Conservation (phyloP, 2,113 vertebrate species). For the Elaphurus davidianus region DNA sequence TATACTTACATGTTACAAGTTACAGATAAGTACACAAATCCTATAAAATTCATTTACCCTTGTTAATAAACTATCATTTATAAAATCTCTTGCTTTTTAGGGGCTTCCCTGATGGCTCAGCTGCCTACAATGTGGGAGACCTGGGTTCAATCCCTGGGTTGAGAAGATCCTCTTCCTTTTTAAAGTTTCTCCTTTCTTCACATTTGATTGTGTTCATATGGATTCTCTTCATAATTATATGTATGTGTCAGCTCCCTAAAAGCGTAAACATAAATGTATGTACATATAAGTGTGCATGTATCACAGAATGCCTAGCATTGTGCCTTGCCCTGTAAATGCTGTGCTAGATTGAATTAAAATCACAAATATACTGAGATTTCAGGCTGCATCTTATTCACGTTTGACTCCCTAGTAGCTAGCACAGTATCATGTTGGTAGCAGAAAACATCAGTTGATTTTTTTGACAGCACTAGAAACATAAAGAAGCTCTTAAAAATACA, state of each 20-base stretch:
- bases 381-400: not conserved
- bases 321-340: not conserved
- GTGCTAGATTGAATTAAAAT: not conserved
- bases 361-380: not conserved
- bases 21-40: not conserved
- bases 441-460: not conserved
- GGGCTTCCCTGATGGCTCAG: not conserved
- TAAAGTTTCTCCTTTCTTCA: not conserved
- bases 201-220: not conserved
- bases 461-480: not conserved
- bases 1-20: not conserved
- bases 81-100: not conserved
- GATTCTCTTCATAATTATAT: not conserved
- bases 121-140: not conserved
- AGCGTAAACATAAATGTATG: not conserved
- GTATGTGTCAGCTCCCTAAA: not conserved
- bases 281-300: not conserved
- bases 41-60: not conserved
- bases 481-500: not conserved
- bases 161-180: not conserved
- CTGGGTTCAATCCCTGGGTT: not conserved
- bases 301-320: not conserved
- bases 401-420: not conserved
- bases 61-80: not conserved
- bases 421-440: not conserved